phyloP scores from a whole-genome alignment of 2,888 invertebrate species.

The Automeris io region DNA sequence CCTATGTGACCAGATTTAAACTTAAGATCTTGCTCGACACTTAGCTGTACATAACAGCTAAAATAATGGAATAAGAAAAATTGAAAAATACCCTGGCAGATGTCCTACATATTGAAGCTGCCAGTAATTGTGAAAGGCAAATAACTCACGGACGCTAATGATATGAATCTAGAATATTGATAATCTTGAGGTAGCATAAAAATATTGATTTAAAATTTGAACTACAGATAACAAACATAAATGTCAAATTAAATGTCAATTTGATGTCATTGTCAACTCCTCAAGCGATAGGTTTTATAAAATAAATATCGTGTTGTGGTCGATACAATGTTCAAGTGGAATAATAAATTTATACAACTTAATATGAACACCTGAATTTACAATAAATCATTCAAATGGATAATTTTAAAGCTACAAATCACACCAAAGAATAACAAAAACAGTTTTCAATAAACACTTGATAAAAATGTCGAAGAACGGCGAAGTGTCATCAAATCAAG shows the following conservation, averaged over 20 bases:
- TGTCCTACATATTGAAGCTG: too few species aligned
- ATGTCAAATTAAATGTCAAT: background rate
- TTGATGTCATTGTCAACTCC: slow-evolving; percentile 1
- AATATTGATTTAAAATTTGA: too few species aligned
- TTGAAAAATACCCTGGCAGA: too few species aligned
- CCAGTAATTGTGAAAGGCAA: too few species aligned
- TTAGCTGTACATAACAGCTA: too few species aligned
- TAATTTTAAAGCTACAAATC: slow-evolving; percentile 40
- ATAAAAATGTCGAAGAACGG: slow-evolving; percentile 83
- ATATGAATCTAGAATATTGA: too few species aligned
- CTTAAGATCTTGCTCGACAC: too few species aligned
- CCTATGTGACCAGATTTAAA: too few species aligned
- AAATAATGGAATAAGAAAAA: too few species aligned
- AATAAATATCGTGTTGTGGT: slow-evolving; percentile 8
- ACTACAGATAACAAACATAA: too few species aligned
- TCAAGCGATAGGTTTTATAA: slow-evolving; percentile 3
- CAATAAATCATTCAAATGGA: slow-evolving; percentile 53
- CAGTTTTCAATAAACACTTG: slow-evolving; percentile 25
- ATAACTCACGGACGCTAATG: too few species aligned
- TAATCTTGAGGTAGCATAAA: too few species aligned
- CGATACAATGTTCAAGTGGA: slow-evolving; percentile 9
- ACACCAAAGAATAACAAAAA: slow-evolving; percentile 47
- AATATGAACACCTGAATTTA: slow-evolving; percentile 33
- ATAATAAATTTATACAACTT: slow-evolving; percentile 6
- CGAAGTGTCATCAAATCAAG: slow-evolving; percentile 81